Percentiles rank a stretch among this genome's conserved stretches.
Evolutionary conservation across 2,888 invertebrate genomes (phyloP).

Genomic region (Meteorus cinctellus): DNA sequence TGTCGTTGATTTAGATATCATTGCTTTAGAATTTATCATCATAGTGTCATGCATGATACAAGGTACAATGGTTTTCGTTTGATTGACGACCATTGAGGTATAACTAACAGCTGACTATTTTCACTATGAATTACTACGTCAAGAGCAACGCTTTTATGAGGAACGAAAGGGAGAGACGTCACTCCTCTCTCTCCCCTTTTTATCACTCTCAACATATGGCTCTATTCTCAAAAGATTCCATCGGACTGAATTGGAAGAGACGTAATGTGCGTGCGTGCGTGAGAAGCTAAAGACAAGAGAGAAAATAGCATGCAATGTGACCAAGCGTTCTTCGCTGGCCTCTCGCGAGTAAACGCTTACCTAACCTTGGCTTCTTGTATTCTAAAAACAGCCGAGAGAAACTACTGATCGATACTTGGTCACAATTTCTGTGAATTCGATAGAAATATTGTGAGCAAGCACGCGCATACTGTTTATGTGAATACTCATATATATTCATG

Average conservation of each 20-base stretch:
- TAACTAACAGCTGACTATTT: slow-evolving; percentile 20
- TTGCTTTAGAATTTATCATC: neutral
- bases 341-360: neutral
- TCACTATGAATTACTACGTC: slow-evolving; percentile 21
- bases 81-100: slow-evolving; percentile 19
- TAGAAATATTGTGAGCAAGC: slow-evolving; percentile 47
- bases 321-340: neutral
- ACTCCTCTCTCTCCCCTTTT: neutral
- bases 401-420: slow-evolving; percentile 20
- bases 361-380: slow-evolving; percentile 43
- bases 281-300: neutral
- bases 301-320: neutral
- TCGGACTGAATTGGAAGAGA: neutral
- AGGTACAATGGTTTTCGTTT: neutral
- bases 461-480: slow-evolving; percentile 27
- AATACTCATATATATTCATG: neutral
- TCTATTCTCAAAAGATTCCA: neutral
- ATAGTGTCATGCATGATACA: neutral
- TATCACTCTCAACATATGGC: neutral
- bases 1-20: neutral
- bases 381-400: neutral
- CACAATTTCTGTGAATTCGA: slow-evolving; percentile 50
- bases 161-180: neutral
- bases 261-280: neutral
- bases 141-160: neutral